Percentiles rank a stretch among this genome's conserved stretches.
Evolutionary conservation across 2,113 vertebrate species (phyloP).

Genomic region (Bufo bufo): DNA sequence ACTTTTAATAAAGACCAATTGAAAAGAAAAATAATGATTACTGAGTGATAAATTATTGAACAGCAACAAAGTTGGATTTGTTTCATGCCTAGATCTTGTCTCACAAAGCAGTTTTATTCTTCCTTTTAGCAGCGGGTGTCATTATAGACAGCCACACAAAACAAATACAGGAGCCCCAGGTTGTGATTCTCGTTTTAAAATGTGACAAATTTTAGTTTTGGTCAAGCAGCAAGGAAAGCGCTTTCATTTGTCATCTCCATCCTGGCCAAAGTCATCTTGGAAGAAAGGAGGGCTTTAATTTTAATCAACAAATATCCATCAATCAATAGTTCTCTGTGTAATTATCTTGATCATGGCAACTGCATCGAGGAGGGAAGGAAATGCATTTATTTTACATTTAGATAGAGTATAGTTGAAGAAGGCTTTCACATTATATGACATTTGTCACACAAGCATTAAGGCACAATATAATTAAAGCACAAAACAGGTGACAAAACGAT

Average conservation of each 20-base stretch:
- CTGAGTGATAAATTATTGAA: background rate
- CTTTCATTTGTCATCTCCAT: slow-evolving; percentile 35
- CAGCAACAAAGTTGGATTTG: background rate
- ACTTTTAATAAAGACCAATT: too few relatives aligned
- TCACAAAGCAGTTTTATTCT: background rate
- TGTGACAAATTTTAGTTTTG: slow-evolving; percentile 20
- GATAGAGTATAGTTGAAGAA: background rate
- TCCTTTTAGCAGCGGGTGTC: background rate
- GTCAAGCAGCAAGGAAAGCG: background rate
- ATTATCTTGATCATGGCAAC: slow-evolving; percentile 29
- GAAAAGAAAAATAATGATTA: background rate
- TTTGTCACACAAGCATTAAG: slow-evolving; percentile 5
- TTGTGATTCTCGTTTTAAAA: slow-evolving; percentile 19
- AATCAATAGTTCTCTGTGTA: slow-evolving; percentile 12
- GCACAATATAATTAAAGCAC: slow-evolving; percentile 9
- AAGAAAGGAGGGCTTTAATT: slow-evolving; percentile 27
- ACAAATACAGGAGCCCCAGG: background rate
- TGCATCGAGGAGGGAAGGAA: background rate
- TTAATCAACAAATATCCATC: slow-evolving; percentile 47
- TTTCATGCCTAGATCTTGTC: background rate
- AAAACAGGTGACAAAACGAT: background rate
- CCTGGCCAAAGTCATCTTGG: slow-evolving; percentile 27
- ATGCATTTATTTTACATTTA: background rate
- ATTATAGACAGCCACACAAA: background rate
- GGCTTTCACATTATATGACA: background rate